Percentiles rank a stretch among this genome's conserved stretches.
phyloP scores from a whole-genome alignment of 2,113 vertebrate species.

The Laticauda colubrina region DNA sequence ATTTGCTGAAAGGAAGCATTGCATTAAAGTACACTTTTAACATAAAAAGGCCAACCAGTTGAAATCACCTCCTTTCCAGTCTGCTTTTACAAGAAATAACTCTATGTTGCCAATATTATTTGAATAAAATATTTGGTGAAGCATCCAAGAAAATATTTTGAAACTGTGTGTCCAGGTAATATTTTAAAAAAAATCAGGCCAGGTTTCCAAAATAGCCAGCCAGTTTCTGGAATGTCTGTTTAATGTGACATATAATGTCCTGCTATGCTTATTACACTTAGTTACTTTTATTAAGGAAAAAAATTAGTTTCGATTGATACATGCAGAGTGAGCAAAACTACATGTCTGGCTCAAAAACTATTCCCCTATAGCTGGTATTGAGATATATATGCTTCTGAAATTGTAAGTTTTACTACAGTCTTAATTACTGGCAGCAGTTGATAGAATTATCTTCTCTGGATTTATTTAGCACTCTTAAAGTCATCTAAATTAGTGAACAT shows the following conservation, averaged over 20 bases:
- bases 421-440: neutral
- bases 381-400: neutral
- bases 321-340: neutral
- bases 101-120: neutral
- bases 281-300: neutral
- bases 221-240: neutral
- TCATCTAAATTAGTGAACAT: neutral
- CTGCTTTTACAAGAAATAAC: constrained; percentile 9
- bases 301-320: neutral
- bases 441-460: neutral
- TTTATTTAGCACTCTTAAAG: neutral
- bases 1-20: constrained; percentile 21
- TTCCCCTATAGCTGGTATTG: neutral
- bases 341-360: neutral
- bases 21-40: neutral
- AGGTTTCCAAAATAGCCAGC: neutral
- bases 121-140: neutral
- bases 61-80: neutral
- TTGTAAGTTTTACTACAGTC: neutral
- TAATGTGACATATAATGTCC: neutral
- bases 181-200: neutral
- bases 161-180: neutral
- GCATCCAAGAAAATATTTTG: neutral
- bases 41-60: neutral
- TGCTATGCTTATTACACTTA: neutral